Evolutionary conservation across 2,888 invertebrate genomes (phyloP).

Genomic region (Eupithecia pulchellata): DNA sequence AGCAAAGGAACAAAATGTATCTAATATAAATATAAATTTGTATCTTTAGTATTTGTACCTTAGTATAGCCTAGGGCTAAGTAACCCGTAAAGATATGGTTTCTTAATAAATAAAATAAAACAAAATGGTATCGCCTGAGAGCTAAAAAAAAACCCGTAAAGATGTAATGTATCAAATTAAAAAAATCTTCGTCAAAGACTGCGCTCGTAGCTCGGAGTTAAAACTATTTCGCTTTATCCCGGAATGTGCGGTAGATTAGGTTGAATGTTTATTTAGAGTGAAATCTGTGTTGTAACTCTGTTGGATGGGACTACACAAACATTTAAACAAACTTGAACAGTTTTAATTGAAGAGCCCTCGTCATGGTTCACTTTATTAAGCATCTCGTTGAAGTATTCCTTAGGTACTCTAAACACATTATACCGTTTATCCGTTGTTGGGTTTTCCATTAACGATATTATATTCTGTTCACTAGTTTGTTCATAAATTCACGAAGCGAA

Average conservation of each 20-base stretch:
- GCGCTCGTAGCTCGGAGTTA: conserved; percentile 13
- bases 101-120: no score
- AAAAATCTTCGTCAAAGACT: conserved; percentile 4
- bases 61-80: no score
- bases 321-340: conserved; percentile 79
- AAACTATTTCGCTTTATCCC: conserved; percentile 45
- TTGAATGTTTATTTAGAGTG: conserved; percentile 57
- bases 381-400: conserved; percentile 31
- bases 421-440: conserved; percentile 32
- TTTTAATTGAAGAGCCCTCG: conserved; percentile 79
- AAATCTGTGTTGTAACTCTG: conserved; percentile 61
- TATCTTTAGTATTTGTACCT: no score
- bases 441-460: conserved; percentile 67
- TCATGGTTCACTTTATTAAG: conserved; percentile 53
- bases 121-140: no score
- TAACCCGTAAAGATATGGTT: no score
- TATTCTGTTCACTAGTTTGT: conserved; percentile 55
- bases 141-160: no score
- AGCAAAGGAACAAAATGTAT: no score
- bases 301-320: conserved; percentile 71
- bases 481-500: conserved; percentile 55
- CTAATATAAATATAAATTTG: no score
- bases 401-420: conserved; percentile 29
- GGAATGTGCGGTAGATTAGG: conserved; percentile 47
- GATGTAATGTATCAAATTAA: no score